A percentile compares a stretch with the other conserved stretches of the same genome.
phyloP scores from a whole-genome alignment of 2,113 vertebrate species.

The Petaurus breviceps region DNA sequence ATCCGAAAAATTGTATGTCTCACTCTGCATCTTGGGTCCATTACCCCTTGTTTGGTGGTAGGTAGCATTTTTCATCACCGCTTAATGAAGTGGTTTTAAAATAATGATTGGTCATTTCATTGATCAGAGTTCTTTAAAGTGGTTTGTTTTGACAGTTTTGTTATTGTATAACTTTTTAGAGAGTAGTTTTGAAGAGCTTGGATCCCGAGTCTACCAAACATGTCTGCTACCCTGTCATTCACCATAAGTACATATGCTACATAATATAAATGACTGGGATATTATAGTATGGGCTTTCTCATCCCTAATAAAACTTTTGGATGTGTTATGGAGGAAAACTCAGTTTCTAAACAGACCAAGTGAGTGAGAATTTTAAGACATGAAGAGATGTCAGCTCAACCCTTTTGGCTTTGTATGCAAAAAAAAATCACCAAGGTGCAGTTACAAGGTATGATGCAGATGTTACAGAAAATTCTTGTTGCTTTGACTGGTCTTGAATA shows the following conservation, averaged over 20 bases:
- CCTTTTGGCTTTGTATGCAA: neutral
- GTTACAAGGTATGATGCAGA: neutral
- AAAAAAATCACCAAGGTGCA: neutral
- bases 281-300: neutral
- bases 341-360: neutral
- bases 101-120: neutral
- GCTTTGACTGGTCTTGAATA: neutral
- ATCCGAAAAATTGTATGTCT: neutral
- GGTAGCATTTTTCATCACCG: neutral
- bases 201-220: neutral
- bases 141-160: neutral
- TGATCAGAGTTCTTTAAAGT: neutral
- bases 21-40: neutral
- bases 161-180: neutral
- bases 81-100: too few relatives aligned
- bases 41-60: neutral
- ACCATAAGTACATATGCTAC: neutral
- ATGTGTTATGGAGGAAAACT: neutral
- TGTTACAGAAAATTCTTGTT: neutral
- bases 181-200: neutral
- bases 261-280: neutral
- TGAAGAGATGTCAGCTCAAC: neutral
- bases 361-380: neutral
- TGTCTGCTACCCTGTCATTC: neutral
- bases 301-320: neutral